phyloP scores from a whole-genome alignment of 2,797 vertebrate species.

The Heliangelus exortis region DNA sequence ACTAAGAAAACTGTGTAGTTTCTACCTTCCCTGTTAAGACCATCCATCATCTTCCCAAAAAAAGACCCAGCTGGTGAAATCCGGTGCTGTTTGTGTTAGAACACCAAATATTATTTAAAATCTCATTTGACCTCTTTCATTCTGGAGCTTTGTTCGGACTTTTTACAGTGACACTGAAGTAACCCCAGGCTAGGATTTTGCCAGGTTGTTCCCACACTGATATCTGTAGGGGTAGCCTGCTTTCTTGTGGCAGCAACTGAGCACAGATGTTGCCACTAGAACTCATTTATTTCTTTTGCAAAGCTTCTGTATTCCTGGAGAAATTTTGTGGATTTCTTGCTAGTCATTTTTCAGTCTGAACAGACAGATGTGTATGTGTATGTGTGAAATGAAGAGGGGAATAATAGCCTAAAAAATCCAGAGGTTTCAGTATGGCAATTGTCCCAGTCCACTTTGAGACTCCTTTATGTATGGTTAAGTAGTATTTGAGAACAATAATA shows the following conservation, averaged over 20 bases:
- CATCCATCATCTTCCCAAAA: not conserved
- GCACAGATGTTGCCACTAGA: not conserved
- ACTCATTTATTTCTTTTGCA: not conserved
- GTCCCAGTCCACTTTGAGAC: slow-evolving; percentile 18
- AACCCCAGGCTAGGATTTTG: not conserved
- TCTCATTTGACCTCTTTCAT: not conserved
- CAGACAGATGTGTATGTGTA: rapidly evolving
- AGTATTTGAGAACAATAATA: not conserved
- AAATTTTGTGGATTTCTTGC: not conserved
- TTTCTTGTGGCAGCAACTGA: not conserved
- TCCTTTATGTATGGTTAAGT: slow-evolving; percentile 22
- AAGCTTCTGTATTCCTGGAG: not conserved
- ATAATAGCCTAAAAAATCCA: slow-evolving; percentile 16
- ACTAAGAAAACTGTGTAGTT: not conserved
- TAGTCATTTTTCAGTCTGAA: not conserved
- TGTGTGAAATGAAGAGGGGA: not conserved
- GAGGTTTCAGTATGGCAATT: slow-evolving; percentile 25
- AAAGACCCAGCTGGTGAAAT: not conserved
- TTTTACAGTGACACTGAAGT: not conserved
- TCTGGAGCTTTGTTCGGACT: not conserved
- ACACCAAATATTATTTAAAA: not conserved
- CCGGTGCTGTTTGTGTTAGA: not conserved
- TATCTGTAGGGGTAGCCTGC: not conserved
- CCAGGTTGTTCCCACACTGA: not conserved
- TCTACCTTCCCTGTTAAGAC: not conserved